These are phyloP conservation scores for Otocyon megalotis DNA, from an alignment of 2,113 vertebrate species.

Conservation along the genomic window DNA sequence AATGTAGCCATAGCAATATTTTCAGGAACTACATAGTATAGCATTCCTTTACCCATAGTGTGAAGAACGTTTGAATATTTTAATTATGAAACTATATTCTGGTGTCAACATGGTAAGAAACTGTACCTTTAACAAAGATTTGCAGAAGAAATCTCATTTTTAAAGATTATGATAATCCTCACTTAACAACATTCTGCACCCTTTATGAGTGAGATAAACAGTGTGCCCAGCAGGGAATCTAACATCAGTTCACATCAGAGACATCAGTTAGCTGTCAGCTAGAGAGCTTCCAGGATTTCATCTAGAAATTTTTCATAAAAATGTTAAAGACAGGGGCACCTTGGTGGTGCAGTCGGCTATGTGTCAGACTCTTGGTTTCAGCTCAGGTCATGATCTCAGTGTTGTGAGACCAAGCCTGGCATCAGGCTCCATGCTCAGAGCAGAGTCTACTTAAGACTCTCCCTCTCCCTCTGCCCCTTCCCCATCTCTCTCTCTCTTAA, in stretches of 20 bases:
- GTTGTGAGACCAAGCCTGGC: not conserved
- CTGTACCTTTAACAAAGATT: not conserved
- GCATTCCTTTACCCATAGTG: not conserved
- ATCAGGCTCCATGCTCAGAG: not conserved
- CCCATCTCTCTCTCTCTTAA: too few relatives aligned
- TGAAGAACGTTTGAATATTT: not conserved
- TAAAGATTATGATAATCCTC: not conserved
- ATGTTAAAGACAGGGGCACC: not conserved
- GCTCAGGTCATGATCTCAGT: not conserved
- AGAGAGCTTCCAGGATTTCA: conserved; percentile 43
- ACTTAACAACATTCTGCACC: not conserved
- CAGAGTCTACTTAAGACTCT: too few relatives aligned
- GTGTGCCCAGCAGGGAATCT: conserved; percentile 1
- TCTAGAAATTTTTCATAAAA: conserved; percentile 44
- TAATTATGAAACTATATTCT: conserved; percentile 20
- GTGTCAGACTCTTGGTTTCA: not conserved
- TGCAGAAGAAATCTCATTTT: not conserved
- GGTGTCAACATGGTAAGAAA: conserved; percentile 10
- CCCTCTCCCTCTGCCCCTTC: too few relatives aligned
- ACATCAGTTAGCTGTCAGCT: not conserved
- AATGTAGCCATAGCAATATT: not conserved
- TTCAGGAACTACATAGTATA: not conserved
- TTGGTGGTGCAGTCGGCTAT: not conserved
- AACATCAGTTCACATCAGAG: conserved; percentile 19
- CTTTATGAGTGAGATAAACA: conserved; percentile 15